Conservation (phyloP, 2,113 vertebrate species). For the Pteruthius melanotis region DNA sequence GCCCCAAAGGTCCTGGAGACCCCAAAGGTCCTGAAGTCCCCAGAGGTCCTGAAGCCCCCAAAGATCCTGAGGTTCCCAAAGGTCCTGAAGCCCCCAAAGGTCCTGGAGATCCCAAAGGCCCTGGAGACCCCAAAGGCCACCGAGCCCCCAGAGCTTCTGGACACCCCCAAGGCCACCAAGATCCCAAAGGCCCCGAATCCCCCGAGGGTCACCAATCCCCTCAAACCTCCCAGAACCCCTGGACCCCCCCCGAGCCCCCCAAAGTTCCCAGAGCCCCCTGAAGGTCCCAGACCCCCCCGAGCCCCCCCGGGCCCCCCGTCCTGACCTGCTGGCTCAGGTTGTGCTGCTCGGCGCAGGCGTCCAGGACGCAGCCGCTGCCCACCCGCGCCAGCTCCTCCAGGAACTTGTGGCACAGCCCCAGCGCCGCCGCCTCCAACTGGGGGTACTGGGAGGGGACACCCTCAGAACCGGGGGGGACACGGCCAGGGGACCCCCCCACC, state of each 20-base stretch:
- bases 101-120: rapidly evolving
- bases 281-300: background rate
- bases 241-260: too few relatives aligned
- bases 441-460: slow-evolving; percentile 61
- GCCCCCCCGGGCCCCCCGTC: background rate
- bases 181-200: too few relatives aligned
- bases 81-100: background rate
- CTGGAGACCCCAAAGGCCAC: background rate
- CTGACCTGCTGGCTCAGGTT: slow-evolving; percentile 84
- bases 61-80: too few relatives aligned
- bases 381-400: slow-evolving; percentile 86
- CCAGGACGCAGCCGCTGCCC: slow-evolving; percentile 79
- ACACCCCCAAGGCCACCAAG: too few relatives aligned
- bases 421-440: slow-evolving; percentile 73
- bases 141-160: background rate
- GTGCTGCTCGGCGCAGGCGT: slow-evolving; percentile 87
- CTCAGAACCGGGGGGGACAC: background rate
- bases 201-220: too few relatives aligned
- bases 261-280: background rate
- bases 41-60: background rate
- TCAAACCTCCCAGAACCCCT: too few relatives aligned
- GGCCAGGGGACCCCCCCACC: too few relatives aligned
- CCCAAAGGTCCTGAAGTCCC: rapidly evolving
- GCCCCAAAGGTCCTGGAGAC: background rate
- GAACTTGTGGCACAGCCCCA: slow-evolving; percentile 83